Evolutionary conservation across 2,888 invertebrate genomes (phyloP).

Genomic region (Aporophyla lueneburgensis): DNA sequence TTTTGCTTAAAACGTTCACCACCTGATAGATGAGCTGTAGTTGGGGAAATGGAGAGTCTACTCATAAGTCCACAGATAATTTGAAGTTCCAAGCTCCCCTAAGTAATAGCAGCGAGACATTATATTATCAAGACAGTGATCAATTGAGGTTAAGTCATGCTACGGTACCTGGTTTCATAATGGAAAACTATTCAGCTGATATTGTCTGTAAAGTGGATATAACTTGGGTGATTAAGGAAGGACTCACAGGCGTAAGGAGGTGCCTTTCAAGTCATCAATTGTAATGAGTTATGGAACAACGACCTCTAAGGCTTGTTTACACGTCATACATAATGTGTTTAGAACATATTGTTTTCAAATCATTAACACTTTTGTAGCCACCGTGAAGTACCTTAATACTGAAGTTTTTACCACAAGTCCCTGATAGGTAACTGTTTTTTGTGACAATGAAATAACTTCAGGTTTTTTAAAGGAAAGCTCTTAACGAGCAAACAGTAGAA

Average conservation of each 20-base stretch:
- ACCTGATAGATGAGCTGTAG: constrained; percentile 2
- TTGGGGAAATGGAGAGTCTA: constrained; percentile 5
- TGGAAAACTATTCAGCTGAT: constrained; percentile 40
- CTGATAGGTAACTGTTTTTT: neutral
- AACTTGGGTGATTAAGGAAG: constrained; percentile 53
- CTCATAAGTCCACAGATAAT: constrained; percentile 21
- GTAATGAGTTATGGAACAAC: constrained; percentile 40
- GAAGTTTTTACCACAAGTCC: neutral
- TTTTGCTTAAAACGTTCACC: constrained; percentile 24
- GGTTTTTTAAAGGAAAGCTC: neutral
- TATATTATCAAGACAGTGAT: constrained; percentile 43
- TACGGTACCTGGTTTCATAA: constrained; percentile 24
- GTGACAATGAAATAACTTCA: neutral
- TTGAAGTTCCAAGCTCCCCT: neutral
- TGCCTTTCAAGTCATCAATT: constrained; percentile 42
- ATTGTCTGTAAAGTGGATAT: constrained; percentile 38
- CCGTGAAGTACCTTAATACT: neutral
- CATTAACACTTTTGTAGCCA: neutral
- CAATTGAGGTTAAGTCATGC: constrained; percentile 27
- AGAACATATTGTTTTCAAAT: neutral
- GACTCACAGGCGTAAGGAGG: constrained; percentile 29
- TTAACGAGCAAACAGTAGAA: neutral
- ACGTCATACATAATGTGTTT: neutral
- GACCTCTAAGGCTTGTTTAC: constrained; percentile 15
- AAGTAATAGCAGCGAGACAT: constrained; percentile 22